These are phyloP conservation scores for Echiichthys vipera DNA, from an alignment of 2,797 vertebrate genomes.

Conservation along the genomic window DNA sequence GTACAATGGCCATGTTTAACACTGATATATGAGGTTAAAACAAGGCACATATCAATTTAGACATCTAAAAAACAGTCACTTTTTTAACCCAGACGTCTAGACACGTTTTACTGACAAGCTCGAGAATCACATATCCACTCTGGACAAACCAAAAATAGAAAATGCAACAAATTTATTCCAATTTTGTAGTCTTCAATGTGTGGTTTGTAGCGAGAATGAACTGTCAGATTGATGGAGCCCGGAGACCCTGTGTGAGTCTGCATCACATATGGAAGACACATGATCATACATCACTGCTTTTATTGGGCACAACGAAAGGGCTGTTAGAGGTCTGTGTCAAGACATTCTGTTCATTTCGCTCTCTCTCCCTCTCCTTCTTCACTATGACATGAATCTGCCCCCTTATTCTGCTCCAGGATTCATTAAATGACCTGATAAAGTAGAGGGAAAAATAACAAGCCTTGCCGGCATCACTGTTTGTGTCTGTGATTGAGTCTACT, in stretches of 20 bases:
- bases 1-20: neutral
- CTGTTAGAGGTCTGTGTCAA: slow-evolving; percentile 43
- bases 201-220: neutral
- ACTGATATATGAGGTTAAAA: neutral
- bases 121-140: neutral
- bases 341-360: slow-evolving; percentile 36
- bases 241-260: neutral
- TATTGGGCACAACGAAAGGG: slow-evolving; percentile 54
- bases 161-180: neutral
- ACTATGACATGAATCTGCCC: neutral
- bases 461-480: neutral
- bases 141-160: slow-evolving; percentile 1
- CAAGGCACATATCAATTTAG: neutral
- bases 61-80: neutral
- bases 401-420: slow-evolving; percentile 13
- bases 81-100: neutral
- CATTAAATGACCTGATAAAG: slow-evolving; percentile 29
- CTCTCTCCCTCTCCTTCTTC: neutral
- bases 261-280: slow-evolving; percentile 64
- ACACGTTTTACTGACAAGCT: neutral
- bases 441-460: neutral
- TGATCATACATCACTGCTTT: slow-evolving; percentile 64
- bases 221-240: slow-evolving; percentile 22
- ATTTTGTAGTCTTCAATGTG: neutral
- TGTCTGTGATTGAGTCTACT: neutral